Conservation (phyloP, 64 coral and sea anemone genomes). For the Astreopora myriophthalma region DNA sequence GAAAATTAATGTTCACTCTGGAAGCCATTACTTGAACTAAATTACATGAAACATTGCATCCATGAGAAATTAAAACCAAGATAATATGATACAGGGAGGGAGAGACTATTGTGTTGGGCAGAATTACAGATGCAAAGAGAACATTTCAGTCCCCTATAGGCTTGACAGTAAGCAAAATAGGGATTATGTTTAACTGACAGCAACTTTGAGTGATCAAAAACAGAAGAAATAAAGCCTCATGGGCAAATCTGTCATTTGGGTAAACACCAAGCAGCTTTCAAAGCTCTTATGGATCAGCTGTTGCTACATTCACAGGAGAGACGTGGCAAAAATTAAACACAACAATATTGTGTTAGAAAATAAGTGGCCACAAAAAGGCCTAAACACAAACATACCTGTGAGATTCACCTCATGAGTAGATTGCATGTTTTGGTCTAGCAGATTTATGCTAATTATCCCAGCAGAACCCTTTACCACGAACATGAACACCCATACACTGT, state of each 20-base stretch:
- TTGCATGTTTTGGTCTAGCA: background rate
- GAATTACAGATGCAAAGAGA: background rate
- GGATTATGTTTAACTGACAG: background rate
- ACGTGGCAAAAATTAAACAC: background rate
- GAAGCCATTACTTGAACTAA: background rate
- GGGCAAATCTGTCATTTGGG: background rate
- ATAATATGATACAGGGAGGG: background rate
- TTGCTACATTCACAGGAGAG: background rate
- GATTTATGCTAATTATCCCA: slow-evolving; percentile 26
- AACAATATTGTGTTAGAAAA: background rate
- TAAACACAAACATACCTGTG: background rate
- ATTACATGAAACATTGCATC: background rate
- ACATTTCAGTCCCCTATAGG: too few relatives aligned
- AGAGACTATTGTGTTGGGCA: background rate
- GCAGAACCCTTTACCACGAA: background rate
- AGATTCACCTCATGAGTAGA: background rate
- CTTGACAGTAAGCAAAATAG: too few relatives aligned
- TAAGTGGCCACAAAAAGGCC: background rate
- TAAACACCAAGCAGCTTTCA: background rate
- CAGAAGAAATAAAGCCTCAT: background rate
- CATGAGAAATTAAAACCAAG: background rate
- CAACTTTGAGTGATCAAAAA: background rate
- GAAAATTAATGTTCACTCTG: too few relatives aligned
- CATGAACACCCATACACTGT: too few relatives aligned
- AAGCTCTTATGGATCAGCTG: background rate